These are phyloP conservation scores for Pomacea maculata DNA, from an alignment of 1,140 invertebrate genomes.

Conservation along the genomic window DNA sequence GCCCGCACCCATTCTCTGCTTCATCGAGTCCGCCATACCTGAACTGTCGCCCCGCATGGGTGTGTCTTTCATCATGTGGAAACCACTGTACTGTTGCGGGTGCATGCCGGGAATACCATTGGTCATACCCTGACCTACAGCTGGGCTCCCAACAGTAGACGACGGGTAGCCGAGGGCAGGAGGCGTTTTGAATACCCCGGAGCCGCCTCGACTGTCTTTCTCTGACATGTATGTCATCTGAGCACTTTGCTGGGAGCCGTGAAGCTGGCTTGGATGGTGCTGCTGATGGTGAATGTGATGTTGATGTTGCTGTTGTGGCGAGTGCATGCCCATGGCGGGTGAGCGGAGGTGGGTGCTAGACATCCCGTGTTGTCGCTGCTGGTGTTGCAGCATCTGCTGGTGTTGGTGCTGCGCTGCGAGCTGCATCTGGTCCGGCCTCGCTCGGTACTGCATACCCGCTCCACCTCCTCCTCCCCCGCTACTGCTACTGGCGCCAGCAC, in stretches of 20 bases:
- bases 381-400: neutral
- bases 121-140: neutral
- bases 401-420: neutral
- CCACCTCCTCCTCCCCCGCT: neutral
- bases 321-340: neutral
- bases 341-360: no score
- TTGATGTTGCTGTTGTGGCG: neutral
- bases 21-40: neutral
- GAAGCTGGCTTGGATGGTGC: constrained; percentile 7
- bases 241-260: neutral
- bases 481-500: no score
- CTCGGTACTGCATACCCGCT: neutral
- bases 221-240: constrained; percentile 1
- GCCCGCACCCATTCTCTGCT: neutral
- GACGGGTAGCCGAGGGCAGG: neutral
- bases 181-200: constrained; percentile 18
- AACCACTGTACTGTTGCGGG: constrained; percentile 13
- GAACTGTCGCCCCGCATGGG: neutral
- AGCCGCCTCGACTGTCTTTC: neutral
- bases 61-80: constrained; percentile 1
- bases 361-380: neutral
- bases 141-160: neutral
- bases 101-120: constrained; percentile 15
- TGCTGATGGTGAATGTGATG: constrained; percentile 1
- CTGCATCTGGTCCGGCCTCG: constrained; percentile 5